phyloP scores from a whole-genome alignment of 1,140 invertebrate genomes.

The Ruditapes philippinarum region DNA sequence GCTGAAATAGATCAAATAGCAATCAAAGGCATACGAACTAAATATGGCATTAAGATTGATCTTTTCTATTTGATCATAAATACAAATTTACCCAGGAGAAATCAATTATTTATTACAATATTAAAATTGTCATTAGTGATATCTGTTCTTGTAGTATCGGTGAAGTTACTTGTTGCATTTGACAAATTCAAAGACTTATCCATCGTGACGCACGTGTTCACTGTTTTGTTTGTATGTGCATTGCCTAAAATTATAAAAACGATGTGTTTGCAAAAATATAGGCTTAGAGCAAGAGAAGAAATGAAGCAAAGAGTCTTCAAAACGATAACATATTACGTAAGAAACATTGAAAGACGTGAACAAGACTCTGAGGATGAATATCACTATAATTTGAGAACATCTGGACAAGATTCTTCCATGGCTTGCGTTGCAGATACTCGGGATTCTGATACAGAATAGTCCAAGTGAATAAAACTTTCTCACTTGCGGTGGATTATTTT shows the following conservation, averaged over 20 bases:
- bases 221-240: slow-evolving; percentile 52
- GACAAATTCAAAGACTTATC: slow-evolving; percentile 54
- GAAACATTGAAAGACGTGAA: not conserved
- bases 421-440: too few relatives aligned
- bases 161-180: slow-evolving; percentile 15
- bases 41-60: slow-evolving; percentile 1
- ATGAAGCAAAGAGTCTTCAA: not conserved
- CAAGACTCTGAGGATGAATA: too few relatives aligned
- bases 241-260: slow-evolving; percentile 43
- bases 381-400: too few relatives aligned
- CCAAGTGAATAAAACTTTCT: too few relatives aligned
- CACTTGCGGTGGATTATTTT: too few relatives aligned
- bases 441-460: too few relatives aligned
- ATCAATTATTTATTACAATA: slow-evolving; percentile 38
- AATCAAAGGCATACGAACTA: not conserved
- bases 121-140: slow-evolving; percentile 31
- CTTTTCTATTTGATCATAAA: slow-evolving; percentile 32
- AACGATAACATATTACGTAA: not conserved
- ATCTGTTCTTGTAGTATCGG: slow-evolving; percentile 19
- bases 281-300: not conserved
- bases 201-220: slow-evolving; percentile 45
- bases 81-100: slow-evolving; percentile 25
- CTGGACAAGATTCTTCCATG: too few relatives aligned
- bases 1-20: not conserved
- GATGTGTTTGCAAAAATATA: not conserved